Conservation (phyloP, 2,888 invertebrate genomes). For the Mesochorus sp. region DNA sequence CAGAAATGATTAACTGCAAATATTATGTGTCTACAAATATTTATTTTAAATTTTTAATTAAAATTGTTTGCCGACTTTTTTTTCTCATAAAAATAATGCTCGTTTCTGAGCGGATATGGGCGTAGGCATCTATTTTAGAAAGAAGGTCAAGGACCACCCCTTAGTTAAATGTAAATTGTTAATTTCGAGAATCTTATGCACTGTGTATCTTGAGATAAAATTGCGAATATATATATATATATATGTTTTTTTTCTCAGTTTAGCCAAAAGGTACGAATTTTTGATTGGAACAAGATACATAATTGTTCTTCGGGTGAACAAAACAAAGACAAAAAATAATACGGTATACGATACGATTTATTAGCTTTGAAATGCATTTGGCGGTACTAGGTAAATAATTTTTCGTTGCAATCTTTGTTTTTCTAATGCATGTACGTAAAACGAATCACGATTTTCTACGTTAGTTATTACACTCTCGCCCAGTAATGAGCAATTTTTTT, state of each 20-base stretch:
- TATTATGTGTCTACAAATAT: too few relatives aligned
- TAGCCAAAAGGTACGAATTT: not conserved
- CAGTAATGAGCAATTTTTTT: conserved; percentile 12
- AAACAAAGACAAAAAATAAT: not conserved
- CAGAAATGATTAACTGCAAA: too few relatives aligned
- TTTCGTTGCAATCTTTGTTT: conserved; percentile 25
- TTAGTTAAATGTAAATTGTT: not conserved
- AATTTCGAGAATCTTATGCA: not conserved
- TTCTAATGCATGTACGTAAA: conserved; percentile 53
- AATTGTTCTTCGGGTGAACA: not conserved
- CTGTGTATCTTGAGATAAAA: not conserved
- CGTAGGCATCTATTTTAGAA: not conserved
- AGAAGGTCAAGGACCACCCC: conserved; percentile 1
- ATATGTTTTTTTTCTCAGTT: conserved; percentile 17
- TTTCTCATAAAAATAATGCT: conserved; percentile 6
- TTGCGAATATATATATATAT: too few relatives aligned
- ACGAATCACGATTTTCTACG: conserved; percentile 65
- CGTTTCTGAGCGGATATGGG: not conserved
- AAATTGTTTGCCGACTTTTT: too few relatives aligned
- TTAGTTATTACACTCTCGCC: conserved; percentile 66
- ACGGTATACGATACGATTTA: not conserved
- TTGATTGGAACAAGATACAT: not conserved
- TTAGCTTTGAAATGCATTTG: conserved; percentile 10
- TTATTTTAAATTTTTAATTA: too few relatives aligned
- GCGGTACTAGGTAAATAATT: not conserved